A percentile compares a stretch with the other conserved stretches of the same genome.
Evolutionary conservation across 2,113 vertebrate species (phyloP).

Genomic region (Eurypyga helias): DNA sequence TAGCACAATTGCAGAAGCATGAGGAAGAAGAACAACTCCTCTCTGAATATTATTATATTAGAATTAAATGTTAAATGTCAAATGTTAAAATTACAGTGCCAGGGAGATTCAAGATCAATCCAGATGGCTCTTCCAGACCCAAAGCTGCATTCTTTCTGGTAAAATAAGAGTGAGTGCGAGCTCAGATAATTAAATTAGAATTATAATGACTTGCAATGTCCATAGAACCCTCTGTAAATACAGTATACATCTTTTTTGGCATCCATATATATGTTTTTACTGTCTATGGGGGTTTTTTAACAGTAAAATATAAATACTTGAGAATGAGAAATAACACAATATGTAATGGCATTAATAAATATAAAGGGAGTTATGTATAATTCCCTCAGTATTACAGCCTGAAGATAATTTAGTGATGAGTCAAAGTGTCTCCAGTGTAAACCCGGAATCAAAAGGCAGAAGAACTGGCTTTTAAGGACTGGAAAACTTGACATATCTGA

Average conservation of each 20-base stretch:
- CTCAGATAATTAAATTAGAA: background rate
- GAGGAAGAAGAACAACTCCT: background rate
- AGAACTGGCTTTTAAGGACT: background rate
- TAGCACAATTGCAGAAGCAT: background rate
- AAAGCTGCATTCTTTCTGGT: background rate
- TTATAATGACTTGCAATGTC: background rate
- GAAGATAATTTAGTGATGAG: conserved; percentile 24
- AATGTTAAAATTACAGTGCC: background rate
- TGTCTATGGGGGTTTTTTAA: background rate
- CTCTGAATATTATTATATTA: background rate
- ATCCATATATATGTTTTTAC: background rate
- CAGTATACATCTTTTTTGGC: background rate
- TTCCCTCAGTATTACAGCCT: background rate
- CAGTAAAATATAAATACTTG: background rate
- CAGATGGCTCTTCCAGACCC: background rate
- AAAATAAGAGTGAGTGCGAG: background rate
- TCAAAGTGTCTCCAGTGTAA: conserved; percentile 12
- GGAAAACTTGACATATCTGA: conserved; percentile 56
- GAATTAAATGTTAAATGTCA: background rate
- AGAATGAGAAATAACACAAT: background rate
- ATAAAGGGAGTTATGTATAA: background rate
- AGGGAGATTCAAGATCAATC: background rate
- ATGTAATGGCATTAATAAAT: background rate
- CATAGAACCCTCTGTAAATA: background rate
- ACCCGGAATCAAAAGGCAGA: conserved; percentile 14